phyloP scores from a whole-genome alignment of 2,888 invertebrate species.

The Euphydryas editha region DNA sequence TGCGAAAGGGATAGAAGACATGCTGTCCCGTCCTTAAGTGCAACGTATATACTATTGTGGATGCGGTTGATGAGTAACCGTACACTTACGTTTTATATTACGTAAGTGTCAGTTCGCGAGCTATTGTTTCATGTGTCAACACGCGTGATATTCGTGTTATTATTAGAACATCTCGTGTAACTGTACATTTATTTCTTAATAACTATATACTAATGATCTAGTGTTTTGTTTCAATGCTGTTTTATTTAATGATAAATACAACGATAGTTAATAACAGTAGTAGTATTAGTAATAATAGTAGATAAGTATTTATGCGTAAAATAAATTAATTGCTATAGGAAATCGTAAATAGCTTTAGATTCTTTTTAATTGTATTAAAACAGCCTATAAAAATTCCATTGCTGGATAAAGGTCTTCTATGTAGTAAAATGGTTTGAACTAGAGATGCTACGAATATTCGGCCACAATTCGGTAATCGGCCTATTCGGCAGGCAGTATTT shows the following conservation, averaged over 20 bases:
- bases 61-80: constrained; percentile 51
- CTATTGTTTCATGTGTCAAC: constrained; percentile 44
- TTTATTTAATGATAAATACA: neutral
- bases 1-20: constrained; percentile 53
- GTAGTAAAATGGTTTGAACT: too few relatives aligned
- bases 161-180: constrained; percentile 25
- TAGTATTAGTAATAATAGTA: neutral
- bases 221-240: neutral
- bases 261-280: neutral
- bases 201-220: neutral
- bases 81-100: constrained; percentile 47
- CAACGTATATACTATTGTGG: constrained; percentile 62
- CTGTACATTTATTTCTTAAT: constrained; percentile 11
- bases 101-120: constrained; percentile 39
- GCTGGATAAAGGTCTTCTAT: too few relatives aligned
- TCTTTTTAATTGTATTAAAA: too few relatives aligned
- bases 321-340: neutral
- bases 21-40: constrained; percentile 55
- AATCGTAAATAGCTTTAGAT: too few relatives aligned
- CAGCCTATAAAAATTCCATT: too few relatives aligned
- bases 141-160: constrained; percentile 32
- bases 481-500: too few relatives aligned
- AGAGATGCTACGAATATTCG: too few relatives aligned
- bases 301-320: neutral
- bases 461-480: too few relatives aligned